Evolutionary conservation across 2,888 invertebrate species (phyloP).

Genomic region (Andrena praecox): DNA sequence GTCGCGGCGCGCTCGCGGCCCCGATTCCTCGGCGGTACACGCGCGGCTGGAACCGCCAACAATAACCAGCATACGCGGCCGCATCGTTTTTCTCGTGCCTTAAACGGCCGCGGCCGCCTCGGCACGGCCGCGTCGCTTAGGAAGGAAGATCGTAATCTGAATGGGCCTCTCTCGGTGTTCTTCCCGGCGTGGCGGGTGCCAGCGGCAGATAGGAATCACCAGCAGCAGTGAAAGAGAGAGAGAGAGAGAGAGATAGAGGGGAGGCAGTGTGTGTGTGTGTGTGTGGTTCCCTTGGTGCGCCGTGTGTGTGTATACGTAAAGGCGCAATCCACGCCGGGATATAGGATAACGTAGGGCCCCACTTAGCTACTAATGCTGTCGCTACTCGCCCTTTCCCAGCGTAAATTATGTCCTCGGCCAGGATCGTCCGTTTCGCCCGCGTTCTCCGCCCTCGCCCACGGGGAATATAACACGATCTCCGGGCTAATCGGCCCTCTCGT

Average conservation of each 20-base stretch:
- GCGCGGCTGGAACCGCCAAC: slow-evolving; percentile 32
- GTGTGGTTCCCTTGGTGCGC: slow-evolving; percentile 57
- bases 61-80: slow-evolving; percentile 39
- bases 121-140: slow-evolving; percentile 62
- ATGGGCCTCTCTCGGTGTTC: slow-evolving; percentile 72
- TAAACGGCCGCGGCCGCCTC: slow-evolving; percentile 44
- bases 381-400: slow-evolving; percentile 79
- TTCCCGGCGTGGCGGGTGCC: slow-evolving; percentile 75
- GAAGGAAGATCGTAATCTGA: slow-evolving; percentile 78
- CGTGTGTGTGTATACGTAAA: slow-evolving; percentile 72
- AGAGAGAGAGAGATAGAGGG: slow-evolving; percentile 1
- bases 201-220: slow-evolving; percentile 77
- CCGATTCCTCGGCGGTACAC: slow-evolving; percentile 11
- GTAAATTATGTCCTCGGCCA: slow-evolving; percentile 80
- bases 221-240: not conserved
- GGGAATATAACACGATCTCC: slow-evolving; percentile 70
- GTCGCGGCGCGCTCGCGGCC: slow-evolving; percentile 38
- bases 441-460: slow-evolving; percentile 59
- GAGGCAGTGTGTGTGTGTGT: not conserved
- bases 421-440: slow-evolving; percentile 72
- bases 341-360: slow-evolving; percentile 82
- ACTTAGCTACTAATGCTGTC: slow-evolving; percentile 84
- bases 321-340: slow-evolving; percentile 77
- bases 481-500: slow-evolving; percentile 72
- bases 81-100: slow-evolving; percentile 47